Percentiles rank a stretch among this genome's conserved stretches.
These are phyloP conservation scores for Cherax quadricarinatus DNA, from an alignment of 1,140 invertebrate genomes.

Conservation along the genomic window DNA sequence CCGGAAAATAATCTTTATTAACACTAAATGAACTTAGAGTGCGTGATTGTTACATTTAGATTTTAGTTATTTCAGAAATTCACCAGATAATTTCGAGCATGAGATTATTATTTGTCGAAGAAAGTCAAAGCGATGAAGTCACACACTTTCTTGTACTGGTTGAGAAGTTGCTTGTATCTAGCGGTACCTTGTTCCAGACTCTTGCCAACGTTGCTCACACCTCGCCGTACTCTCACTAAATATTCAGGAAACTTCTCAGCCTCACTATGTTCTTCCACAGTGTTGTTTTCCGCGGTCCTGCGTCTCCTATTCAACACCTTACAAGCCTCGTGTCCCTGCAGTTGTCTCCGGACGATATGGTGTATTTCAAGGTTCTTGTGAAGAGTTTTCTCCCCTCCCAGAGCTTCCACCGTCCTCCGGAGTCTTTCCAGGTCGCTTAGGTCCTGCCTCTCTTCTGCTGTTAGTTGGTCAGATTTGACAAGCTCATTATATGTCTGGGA, in stretches of 20 bases:
- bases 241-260: not conserved
- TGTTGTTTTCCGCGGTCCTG: not conserved
- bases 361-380: not conserved
- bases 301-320: conserved; percentile 31
- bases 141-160: conserved; percentile 52
- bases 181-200: conserved; percentile 43
- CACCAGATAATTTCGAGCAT: too few species aligned
- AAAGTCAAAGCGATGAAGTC: conserved; percentile 43
- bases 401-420: conserved; percentile 1
- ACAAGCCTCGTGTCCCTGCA: conserved; percentile 33
- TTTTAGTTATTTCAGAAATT: too few species aligned
- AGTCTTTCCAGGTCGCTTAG: conserved; percentile 22
- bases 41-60: too few species aligned
- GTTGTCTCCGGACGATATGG: conserved; percentile 49
- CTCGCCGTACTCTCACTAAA: not conserved
- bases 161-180: conserved; percentile 43
- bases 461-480: not conserved
- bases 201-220: conserved; percentile 36
- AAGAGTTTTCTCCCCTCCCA: conserved; percentile 30
- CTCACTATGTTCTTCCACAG: not conserved
- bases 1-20: too few species aligned
- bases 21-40: too few species aligned
- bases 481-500: conserved; percentile 7
- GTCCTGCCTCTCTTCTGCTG: conserved; percentile 5
- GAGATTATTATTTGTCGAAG: conserved; percentile 38